These are phyloP conservation scores for Geotria australis DNA, from an alignment of 2,797 vertebrate genomes.

Conservation along the genomic window DNA sequence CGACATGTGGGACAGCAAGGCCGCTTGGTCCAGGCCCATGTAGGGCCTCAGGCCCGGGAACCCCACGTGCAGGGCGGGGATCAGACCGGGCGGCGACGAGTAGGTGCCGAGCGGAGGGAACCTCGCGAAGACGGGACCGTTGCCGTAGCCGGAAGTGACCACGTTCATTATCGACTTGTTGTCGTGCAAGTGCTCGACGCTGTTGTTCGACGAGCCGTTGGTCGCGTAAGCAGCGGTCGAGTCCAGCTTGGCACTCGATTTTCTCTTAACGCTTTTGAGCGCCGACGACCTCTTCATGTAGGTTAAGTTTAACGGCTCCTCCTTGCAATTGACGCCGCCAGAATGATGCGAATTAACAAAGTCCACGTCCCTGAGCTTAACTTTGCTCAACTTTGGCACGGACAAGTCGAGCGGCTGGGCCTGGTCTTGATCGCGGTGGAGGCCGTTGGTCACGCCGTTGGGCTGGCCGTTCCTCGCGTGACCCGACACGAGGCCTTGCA, in stretches of 20 bases:
- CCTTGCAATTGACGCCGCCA: too few species aligned
- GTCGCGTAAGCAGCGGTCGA: too few species aligned
- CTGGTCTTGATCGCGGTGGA: slow-evolving; percentile 5
- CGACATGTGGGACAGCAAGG: slow-evolving; percentile 17
- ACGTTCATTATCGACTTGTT: neutral
- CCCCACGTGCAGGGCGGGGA: slow-evolving; percentile 9
- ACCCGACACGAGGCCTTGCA: too few species aligned
- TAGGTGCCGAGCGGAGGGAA: slow-evolving; percentile 11
- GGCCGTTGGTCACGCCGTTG: too few species aligned
- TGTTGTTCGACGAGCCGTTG: too few species aligned
- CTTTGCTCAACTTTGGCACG: slow-evolving; percentile 10
- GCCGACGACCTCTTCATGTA: slow-evolving; percentile 5
- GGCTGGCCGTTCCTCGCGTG: too few species aligned
- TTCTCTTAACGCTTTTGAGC: slow-evolving; percentile 6
- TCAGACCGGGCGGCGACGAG: slow-evolving; percentile 8
- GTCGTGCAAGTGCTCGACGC: too few species aligned
- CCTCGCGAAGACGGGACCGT: slow-evolving; percentile 9
- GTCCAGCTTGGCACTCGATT: neutral
- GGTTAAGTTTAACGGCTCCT: too few species aligned
- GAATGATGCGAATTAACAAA: too few species aligned
- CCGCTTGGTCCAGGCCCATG: slow-evolving; percentile 6
- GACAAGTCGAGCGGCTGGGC: slow-evolving; percentile 28
- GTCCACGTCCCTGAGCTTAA: too few species aligned
- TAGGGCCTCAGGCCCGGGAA: slow-evolving; percentile 10
- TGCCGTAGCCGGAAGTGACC: slow-evolving; percentile 7